Evolutionary conservation across 2,888 invertebrate genomes (phyloP).

Genomic region (Cantharis flavilabris): DNA sequence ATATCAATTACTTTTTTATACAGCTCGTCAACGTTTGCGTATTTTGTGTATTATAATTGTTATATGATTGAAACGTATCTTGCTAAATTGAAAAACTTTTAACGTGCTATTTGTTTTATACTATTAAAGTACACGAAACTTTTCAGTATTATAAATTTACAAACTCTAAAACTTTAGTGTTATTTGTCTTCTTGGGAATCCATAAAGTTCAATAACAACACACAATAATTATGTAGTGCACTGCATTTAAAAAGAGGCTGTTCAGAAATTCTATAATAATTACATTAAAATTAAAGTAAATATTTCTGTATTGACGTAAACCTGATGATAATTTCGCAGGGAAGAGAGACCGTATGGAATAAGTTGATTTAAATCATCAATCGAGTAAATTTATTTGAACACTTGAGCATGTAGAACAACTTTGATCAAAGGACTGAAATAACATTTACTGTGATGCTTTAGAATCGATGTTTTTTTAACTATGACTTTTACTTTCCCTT

Average conservation of each 20-base stretch:
- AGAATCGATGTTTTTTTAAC: neutral
- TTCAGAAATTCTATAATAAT: neutral
- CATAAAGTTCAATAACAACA: neutral
- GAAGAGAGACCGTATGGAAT: neutral
- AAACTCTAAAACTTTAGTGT: neutral
- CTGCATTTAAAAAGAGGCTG: neutral
- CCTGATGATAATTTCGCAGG: neutral
- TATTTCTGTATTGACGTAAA: neutral
- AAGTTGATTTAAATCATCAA: neutral
- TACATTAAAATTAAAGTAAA: neutral
- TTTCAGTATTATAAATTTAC: neutral
- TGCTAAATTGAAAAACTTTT: neutral
- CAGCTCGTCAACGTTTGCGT: neutral
- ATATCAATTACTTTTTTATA: neutral
- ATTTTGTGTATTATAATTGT: neutral
- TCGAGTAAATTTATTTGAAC: neutral
- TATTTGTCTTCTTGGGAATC: neutral
- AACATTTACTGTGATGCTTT: neutral
- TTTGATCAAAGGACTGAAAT: neutral
- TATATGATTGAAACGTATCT: neutral
- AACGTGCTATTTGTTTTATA: neutral
- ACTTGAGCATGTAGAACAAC: neutral
- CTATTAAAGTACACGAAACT: neutral
- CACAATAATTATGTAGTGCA: neutral
- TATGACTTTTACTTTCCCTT: neutral